Evolutionary conservation across 2,888 invertebrate species (phyloP), one percentile per base, ranked within the genome.

Genomic region (Nymphalis polychloros): DNA sequence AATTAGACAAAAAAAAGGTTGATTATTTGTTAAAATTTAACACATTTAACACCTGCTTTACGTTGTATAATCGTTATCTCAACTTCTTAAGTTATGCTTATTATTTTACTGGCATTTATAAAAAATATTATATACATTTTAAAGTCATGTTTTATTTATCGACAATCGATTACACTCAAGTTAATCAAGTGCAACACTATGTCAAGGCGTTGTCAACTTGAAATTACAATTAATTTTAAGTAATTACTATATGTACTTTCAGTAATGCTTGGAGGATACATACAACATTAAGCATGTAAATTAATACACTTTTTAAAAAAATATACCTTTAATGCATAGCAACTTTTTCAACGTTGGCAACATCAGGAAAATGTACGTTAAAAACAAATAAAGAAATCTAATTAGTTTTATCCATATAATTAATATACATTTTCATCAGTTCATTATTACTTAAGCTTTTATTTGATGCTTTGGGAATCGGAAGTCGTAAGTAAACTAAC

Each of bases 351-450:
- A 55, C 17, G 17, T 27, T 17, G 17, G 27, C 16, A 10, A 0
- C 23, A 16, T 23, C 17, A 17, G 23, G 20, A 16, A 53, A 41
- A 23, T 23, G 8, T 49, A 17, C 23, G 23, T 35, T 20, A 16
- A 52, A 27, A 52, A 27, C 52, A 64, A 64, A 59, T 50, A 59
- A 23, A 66, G 65, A 71, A 60, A 60, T 68, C 17, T 47, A 70
- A 68, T 64, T 64, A 65, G 55, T 50, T 31, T 13, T 49, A 6
- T 6, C 16, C 13, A 52, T 60, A 31, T 66, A 60, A 64, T 68
- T 68, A 68, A 46, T 67, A 53, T 49, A 70, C 62, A 27, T 64
- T 70, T 64, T 62, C 70, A 13, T 67, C 50, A 62, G 61, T 46
- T 61, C 6, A 60, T 52, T 50, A 41, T 70, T 64, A 55, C 27